phyloP scores from a whole-genome alignment of 2,797 vertebrate species.

The Mareca penelope region DNA sequence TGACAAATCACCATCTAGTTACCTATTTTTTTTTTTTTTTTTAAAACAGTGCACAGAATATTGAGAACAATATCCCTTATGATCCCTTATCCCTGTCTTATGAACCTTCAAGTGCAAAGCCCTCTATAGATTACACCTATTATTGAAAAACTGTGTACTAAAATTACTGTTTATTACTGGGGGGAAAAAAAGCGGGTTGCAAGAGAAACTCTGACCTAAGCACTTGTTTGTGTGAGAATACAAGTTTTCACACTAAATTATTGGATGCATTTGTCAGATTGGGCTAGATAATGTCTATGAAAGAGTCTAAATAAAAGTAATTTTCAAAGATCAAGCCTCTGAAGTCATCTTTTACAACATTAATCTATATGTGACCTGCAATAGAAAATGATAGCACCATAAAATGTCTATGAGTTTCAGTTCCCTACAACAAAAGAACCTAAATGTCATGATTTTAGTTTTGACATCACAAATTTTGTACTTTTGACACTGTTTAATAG shows the following conservation, averaged over 20 bases:
- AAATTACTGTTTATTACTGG: neutral
- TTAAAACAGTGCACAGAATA: neutral
- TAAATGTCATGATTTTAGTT: neutral
- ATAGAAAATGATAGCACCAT: neutral
- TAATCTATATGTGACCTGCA: neutral
- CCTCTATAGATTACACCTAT: neutral
- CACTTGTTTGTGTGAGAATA: neutral
- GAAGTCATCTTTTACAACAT: neutral
- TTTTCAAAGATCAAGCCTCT: neutral
- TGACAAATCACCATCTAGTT: neutral
- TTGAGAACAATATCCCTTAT: neutral
- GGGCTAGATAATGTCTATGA: neutral
- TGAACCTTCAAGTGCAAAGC: neutral
- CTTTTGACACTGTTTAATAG: neutral
- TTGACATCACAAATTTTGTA: neutral
- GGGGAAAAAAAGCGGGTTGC: neutral
- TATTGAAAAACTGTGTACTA: neutral
- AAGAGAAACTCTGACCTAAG: neutral
- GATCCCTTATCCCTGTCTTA: too few relatives aligned
- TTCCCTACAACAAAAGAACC: neutral
- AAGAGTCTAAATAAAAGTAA: neutral
- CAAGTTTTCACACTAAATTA: neutral
- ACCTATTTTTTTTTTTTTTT: neutral
- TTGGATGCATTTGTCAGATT: neutral
- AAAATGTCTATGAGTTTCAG: neutral